A percentile compares a stretch with the other conserved stretches of the same genome.
Conservation (phyloP, 2,113 vertebrate genomes). For the Heteronetta atricapilla region DNA sequence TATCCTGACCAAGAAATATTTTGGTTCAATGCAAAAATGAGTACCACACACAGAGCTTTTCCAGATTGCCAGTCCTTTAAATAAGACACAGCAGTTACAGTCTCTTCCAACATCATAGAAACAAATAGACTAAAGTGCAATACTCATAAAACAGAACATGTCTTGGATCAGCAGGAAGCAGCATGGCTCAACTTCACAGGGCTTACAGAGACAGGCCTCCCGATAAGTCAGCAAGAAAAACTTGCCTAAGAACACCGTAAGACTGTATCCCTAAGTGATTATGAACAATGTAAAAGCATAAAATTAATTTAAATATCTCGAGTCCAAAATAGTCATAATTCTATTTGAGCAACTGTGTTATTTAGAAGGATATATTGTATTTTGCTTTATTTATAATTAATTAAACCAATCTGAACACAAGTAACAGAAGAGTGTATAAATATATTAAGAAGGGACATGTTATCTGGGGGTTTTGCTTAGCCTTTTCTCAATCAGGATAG, state of each 20-base stretch:
- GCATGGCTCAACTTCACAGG: not conserved
- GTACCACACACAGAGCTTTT: not conserved
- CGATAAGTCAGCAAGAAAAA: not conserved
- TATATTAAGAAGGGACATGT: too few species aligned
- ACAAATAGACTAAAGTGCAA: not conserved
- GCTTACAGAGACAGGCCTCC: not conserved
- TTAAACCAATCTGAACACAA: not conserved
- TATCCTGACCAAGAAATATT: not conserved
- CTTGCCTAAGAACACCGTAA: not conserved
- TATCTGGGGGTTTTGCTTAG: not conserved
- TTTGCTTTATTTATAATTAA: not conserved
- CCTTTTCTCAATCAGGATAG: not conserved
- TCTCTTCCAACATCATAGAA: not conserved
- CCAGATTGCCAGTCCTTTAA: not conserved
- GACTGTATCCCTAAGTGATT: not conserved
- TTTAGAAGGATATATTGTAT: not conserved
- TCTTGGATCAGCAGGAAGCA: not conserved
- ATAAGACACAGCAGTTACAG: not conserved
- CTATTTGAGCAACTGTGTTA: not conserved
- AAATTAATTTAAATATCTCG: not conserved
- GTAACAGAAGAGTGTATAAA: too few species aligned
- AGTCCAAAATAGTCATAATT: not conserved
- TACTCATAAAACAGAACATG: not conserved
- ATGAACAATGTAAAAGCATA: not conserved
- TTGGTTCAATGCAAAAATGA: not conserved